Percentiles rank a stretch among this genome's conserved stretches.
phyloP scores from a whole-genome alignment of 2,888 invertebrate species.

The Bembecia ichneumoniformis region DNA sequence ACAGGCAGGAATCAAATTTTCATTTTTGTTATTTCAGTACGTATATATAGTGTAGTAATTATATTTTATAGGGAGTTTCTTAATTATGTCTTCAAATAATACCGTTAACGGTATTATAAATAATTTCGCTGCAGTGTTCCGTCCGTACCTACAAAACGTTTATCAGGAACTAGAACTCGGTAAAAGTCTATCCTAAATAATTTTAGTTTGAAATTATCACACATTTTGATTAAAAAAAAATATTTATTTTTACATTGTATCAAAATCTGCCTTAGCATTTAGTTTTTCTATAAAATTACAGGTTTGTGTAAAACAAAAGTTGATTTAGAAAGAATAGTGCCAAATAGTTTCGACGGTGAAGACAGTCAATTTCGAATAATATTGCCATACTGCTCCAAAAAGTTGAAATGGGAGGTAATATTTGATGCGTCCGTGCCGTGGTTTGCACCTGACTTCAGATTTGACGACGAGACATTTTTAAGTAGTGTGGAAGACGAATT shows the following conservation, averaged over 20 bases:
- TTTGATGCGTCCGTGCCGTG: conserved; percentile 76
- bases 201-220: background rate
- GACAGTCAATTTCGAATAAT: conserved; percentile 74
- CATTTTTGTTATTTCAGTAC: no score
- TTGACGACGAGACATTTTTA: conserved; percentile 78
- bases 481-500: conserved; percentile 69
- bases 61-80: no score
- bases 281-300: conserved; percentile 17
- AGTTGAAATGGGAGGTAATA: conserved; percentile 78
- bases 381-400: conserved; percentile 79
- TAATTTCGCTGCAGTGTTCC: conserved; percentile 53
- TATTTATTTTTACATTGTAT: no score
- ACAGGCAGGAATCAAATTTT: no score
- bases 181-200: conserved; percentile 17
- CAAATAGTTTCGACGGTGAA: conserved; percentile 29
- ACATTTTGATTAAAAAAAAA: background rate
- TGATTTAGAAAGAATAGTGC: conserved; percentile 53
- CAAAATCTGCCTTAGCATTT: background rate
- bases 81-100: conserved; percentile 30
- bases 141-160: conserved; percentile 54
- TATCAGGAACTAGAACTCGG: conserved; percentile 60
- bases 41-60: no score
- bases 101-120: conserved; percentile 31
- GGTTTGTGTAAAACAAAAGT: conserved; percentile 63
- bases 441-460: conserved; percentile 82